Base-by-base conservation (phyloP, 2,888 invertebrate genomes). In the Chelonus formosanus region DNA sequence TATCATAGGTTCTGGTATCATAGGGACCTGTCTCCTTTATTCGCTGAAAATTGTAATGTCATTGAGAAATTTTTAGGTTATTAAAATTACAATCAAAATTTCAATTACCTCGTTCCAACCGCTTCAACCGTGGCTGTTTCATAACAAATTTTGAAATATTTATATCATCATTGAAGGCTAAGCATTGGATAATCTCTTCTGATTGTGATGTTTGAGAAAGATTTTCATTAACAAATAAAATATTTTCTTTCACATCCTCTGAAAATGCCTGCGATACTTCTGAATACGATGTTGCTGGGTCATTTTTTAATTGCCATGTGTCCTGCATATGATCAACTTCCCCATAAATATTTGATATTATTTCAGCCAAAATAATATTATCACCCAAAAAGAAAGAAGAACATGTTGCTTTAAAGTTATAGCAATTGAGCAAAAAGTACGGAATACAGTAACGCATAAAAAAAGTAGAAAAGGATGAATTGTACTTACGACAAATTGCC, bases 401-500 rank as follows among this genome's bases (percentile, higher is more conserved):
- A 48, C 3, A 48, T 5, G 6, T 48, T n/a, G 1, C 1, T n/a
- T 48, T n/a, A 5, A 48, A 3, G 3, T 48, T n/a, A 48, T 10
- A 48, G 20, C n/a, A 5, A 48, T 48, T 48, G 10, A 48, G n/a
- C 48, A 48, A 3, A 48, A 10, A 48, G 6, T 40, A 1, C 1
- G n/a, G 20, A 48, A 10, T 48, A n/a, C 5, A 8, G 20, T 20
- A 48, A 48, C n/a, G n/a, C n/a, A 10, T 1, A 48, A n/a, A 48
- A n/a, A 48, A 10, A 48, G 10, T n/a, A n/a, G 20, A 48, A n/a
- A 48, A 48, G n/a, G n/a, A 48, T 48, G n/a, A 48, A 48, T 48
- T 48, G 6, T 48, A 57, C 57, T 57, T 40, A 57, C 57, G 43
- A 43, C 57, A 57, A 57, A 57, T 57, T 7, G 57, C 57, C 57